Percentiles rank a stretch among this genome's conserved stretches.
phyloP scores from a whole-genome alignment of 2,113 vertebrate species.

The Oreochromis tanganicae region DNA sequence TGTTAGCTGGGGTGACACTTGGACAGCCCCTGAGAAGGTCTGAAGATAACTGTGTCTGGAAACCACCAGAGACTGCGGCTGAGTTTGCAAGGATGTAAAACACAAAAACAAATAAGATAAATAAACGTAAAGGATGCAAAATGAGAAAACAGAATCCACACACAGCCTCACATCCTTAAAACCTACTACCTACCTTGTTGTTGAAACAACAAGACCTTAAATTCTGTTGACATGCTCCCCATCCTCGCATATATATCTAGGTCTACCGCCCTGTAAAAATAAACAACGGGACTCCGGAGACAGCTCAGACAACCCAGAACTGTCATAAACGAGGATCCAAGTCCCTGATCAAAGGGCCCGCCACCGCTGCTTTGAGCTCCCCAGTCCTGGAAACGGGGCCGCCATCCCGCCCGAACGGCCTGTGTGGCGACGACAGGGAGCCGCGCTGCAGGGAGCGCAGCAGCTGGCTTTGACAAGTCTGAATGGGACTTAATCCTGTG shows the following conservation, averaged over 20 bases:
- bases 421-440: neutral
- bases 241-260: constrained; percentile 3
- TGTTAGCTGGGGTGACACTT: neutral
- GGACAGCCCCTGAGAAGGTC: neutral
- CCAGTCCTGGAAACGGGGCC: neutral
- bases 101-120: neutral
- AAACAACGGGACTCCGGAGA: constrained; percentile 17
- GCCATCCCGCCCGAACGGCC: neutral
- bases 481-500: neutral
- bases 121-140: neutral
- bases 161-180: neutral
- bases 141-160: neutral
- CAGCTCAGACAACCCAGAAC: constrained; percentile 53
- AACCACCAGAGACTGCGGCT: neutral
- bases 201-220: neutral
- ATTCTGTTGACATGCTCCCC: neutral
- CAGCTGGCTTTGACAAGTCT: constrained; percentile 29
- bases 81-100: neutral
- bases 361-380: neutral
- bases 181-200: neutral
- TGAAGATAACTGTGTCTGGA: neutral
- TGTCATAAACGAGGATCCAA: constrained; percentile 35
- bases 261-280: constrained; percentile 29
- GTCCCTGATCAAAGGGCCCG: constrained; percentile 26
- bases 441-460: neutral